These are phyloP conservation scores for Trogon surrucura DNA, from an alignment of 2,113 vertebrate genomes.

Conservation along the genomic window DNA sequence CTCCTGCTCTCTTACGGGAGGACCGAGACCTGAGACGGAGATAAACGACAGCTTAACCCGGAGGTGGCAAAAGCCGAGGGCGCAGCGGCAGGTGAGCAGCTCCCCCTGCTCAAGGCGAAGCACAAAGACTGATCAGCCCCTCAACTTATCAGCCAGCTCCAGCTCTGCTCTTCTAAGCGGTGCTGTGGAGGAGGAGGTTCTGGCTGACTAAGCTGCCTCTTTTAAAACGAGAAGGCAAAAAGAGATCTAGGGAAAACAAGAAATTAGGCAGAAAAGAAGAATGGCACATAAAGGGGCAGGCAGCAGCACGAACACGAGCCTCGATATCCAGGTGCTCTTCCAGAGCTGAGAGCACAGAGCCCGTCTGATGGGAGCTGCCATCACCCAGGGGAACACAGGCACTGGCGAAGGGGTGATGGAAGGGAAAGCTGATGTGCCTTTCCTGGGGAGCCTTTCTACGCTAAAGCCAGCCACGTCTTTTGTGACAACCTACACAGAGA, in stretches of 20 bases:
- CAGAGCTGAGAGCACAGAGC: background rate
- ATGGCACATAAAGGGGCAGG: rapidly evolving
- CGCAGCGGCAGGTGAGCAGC: background rate
- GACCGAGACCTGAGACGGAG: background rate
- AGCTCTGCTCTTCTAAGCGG: background rate
- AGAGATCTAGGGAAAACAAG: background rate
- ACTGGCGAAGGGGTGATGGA: rapidly evolving
- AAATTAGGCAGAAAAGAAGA: background rate
- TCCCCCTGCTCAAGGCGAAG: background rate
- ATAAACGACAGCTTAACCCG: background rate
- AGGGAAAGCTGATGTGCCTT: background rate
- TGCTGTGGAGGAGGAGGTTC: background rate
- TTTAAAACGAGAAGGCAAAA: background rate
- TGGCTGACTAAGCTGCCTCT: conserved; percentile 11
- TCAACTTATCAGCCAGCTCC: background rate
- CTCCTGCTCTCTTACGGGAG: conserved; percentile 2
- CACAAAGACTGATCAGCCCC: background rate
- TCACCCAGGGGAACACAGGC: rapidly evolving
- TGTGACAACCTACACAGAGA: background rate
- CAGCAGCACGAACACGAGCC: background rate
- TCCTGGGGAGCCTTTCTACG: background rate
- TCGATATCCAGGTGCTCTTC: background rate
- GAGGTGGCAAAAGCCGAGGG: too few species aligned
- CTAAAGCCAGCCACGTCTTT: background rate
- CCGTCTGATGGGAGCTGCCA: background rate